These are phyloP conservation scores for Amphiprion percula DNA, from an alignment of 2,113 vertebrate genomes.

Conservation along the genomic window DNA sequence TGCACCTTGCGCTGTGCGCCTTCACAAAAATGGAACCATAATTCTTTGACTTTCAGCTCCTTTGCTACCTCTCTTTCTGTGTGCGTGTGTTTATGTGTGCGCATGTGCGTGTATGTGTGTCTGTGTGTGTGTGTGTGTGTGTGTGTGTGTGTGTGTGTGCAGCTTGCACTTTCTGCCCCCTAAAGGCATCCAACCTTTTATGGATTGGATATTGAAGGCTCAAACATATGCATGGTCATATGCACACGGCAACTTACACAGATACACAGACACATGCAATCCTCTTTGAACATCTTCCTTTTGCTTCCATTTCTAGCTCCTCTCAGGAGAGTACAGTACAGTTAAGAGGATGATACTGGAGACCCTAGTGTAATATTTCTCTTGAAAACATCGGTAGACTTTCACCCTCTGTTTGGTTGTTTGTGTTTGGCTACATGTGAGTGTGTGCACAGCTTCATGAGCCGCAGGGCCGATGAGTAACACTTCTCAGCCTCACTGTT, in stretches of 20 bases:
- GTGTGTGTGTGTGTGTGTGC: background rate
- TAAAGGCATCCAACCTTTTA: constrained; percentile 7
- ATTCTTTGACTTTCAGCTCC: no score
- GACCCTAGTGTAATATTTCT: constrained; percentile 9
- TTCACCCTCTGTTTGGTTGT: constrained; percentile 7
- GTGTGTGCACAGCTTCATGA: constrained; percentile 2
- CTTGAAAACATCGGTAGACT: constrained; percentile 26
- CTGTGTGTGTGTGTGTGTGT: background rate
- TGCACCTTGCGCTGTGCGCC: background rate
- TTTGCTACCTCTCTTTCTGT: no score
- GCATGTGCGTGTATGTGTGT: background rate
- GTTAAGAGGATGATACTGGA: background rate
- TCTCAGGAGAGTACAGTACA: constrained; percentile 11
- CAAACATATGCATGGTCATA: background rate
- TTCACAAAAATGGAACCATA: background rate
- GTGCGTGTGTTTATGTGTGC: background rate
- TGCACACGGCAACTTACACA: background rate
- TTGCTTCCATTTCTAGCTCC: constrained; percentile 4
- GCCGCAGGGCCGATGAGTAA: constrained; percentile 40
- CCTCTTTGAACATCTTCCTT: constrained; percentile 12
- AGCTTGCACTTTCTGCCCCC: constrained; percentile 1
- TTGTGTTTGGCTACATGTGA: constrained; percentile 34
- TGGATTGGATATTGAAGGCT: background rate
- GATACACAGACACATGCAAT: constrained; percentile 5
- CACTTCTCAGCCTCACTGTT: constrained; percentile 24